Evolutionary conservation across 2,797 vertebrate species (phyloP).

Genomic region (Danio kyathit): DNA sequence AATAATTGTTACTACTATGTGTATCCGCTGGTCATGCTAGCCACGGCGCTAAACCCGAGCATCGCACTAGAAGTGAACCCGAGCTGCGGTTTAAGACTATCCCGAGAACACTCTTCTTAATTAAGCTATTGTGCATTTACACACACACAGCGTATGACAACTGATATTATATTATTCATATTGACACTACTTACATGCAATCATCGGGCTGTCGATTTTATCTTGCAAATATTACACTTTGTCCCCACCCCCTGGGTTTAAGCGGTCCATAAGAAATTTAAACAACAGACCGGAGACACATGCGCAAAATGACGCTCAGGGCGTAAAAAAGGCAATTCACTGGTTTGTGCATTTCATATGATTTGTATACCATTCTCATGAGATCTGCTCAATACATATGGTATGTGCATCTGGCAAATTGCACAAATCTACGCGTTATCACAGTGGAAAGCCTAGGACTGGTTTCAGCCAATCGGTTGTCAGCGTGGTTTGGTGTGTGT

Average conservation of each 20-base stretch:
- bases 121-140: background rate
- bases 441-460: background rate
- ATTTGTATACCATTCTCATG: constrained; percentile 37
- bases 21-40: constrained; percentile 12
- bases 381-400: constrained; percentile 11
- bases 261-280: constrained; percentile 63
- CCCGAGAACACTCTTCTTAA: background rate
- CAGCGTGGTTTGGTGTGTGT: background rate
- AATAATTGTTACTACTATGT: background rate
- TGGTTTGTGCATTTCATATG: constrained; percentile 18
- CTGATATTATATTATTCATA: constrained; percentile 3
- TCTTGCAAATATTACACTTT: constrained; percentile 56
- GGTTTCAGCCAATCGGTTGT: constrained; percentile 12
- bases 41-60: constrained; percentile 57
- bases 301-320: constrained; percentile 55
- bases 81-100: constrained; percentile 27
- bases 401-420: constrained; percentile 32
- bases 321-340: constrained; percentile 14
- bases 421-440: background rate
- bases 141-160: constrained; percentile 1
- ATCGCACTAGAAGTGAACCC: constrained; percentile 46
- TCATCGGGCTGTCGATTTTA: constrained; percentile 47
- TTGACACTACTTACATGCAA: constrained; percentile 37
- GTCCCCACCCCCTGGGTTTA: constrained; percentile 60
- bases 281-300: constrained; percentile 59